Conservation (phyloP, 2,888 invertebrate genomes). For the Margaritifera margaritifera region DNA sequence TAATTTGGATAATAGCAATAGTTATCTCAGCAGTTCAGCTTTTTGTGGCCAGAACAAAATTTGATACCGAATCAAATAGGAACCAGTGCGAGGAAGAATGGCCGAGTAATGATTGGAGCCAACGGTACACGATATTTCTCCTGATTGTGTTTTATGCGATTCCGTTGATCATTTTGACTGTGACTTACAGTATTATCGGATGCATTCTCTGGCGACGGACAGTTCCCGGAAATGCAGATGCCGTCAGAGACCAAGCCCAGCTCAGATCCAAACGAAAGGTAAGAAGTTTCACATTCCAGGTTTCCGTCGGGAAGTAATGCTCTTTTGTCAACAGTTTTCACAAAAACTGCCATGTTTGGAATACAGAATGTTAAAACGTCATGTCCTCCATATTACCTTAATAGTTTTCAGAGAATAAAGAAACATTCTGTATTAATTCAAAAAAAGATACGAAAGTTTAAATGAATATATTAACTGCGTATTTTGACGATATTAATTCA, state of each 20-base stretch:
- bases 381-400: too few species aligned
- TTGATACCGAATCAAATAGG: conserved; percentile 22
- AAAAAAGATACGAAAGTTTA: too few species aligned
- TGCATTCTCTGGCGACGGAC: conserved; percentile 73
- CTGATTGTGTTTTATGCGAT: conserved; percentile 66
- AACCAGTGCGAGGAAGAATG: conserved; percentile 53
- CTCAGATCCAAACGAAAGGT: conserved; percentile 73
- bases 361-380: too few species aligned
- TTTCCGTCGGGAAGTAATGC: too few species aligned
- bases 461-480: too few species aligned
- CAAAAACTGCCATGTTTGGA: too few species aligned
- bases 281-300: conserved; percentile 9
- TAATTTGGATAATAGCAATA: conserved; percentile 73
- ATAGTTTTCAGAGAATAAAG: too few species aligned
- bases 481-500: too few species aligned
- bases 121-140: conserved; percentile 58
- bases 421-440: too few species aligned
- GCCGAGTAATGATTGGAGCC: conserved; percentile 55
- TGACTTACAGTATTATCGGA: conserved; percentile 74
- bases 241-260: conserved; percentile 71
- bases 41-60: conserved; percentile 50
- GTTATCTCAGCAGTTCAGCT: conserved; percentile 72
- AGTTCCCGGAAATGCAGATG: conserved; percentile 74
- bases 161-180: conserved; percentile 72
- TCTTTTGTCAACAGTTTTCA: too few species aligned